phyloP scores from a whole-genome alignment of 1,140 invertebrate genomes.

The Aradophagus sp. region DNA sequence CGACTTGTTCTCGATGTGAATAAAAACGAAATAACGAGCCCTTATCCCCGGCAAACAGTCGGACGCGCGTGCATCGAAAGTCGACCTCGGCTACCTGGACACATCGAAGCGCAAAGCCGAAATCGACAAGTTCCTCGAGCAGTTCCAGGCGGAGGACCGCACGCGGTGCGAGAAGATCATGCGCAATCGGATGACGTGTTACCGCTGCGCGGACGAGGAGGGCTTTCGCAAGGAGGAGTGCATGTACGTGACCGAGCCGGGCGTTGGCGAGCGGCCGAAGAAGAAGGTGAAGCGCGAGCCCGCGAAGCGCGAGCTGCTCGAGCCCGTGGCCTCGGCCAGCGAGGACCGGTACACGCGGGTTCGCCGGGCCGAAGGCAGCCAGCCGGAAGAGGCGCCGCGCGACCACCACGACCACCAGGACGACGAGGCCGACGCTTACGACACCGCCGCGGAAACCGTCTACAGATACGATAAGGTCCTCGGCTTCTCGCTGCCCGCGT shows the following conservation, averaged over 20 bases:
- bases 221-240: constrained; percentile 84
- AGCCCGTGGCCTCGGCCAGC: constrained; percentile 50
- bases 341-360: constrained; percentile 20
- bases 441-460: constrained; percentile 78
- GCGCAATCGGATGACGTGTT: constrained; percentile 84
- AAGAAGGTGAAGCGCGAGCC: constrained; percentile 43
- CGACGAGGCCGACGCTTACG: constrained; percentile 65
- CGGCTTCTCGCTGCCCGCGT: constrained; percentile 79
- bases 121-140: constrained; percentile 81
- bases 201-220: constrained; percentile 79
- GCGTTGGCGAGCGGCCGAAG: constrained; percentile 60
- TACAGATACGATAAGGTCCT: constrained; percentile 78
- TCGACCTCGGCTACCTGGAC: constrained; percentile 60
- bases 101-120: constrained; percentile 73
- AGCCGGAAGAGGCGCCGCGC: constrained; percentile 35
- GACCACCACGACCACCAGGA: constrained; percentile 13
- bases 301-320: constrained; percentile 23
- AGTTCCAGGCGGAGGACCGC: constrained; percentile 81
- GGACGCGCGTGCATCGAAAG: constrained; percentile 20
- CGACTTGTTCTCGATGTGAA: no score
- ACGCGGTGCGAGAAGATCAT: constrained; percentile 81
- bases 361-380: constrained; percentile 14
- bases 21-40: constrained; percentile 9
- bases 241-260: constrained; percentile 79
- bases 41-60: constrained; percentile 28